Conservation (phyloP, 2,113 vertebrate species). For the Strix uralensis region DNA sequence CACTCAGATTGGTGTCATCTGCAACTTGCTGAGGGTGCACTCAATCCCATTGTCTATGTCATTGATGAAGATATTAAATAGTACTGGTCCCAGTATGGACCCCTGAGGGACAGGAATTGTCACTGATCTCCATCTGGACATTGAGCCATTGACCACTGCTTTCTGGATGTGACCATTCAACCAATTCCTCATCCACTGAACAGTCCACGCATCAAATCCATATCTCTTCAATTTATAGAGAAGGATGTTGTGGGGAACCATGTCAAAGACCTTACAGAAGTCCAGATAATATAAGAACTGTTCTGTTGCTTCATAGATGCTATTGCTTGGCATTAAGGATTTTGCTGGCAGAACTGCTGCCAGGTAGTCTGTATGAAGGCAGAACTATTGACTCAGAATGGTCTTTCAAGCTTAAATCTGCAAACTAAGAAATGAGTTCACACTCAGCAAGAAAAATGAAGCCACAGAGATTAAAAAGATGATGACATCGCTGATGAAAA, state of each 20-base stretch:
- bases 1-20: not conserved
- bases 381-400: not conserved
- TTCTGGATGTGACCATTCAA: not conserved
- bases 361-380: not conserved
- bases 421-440: not conserved
- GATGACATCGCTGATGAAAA: not conserved
- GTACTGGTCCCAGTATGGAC: accelerated
- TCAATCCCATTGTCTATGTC: not conserved
- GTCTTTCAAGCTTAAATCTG: not conserved
- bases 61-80: not conserved
- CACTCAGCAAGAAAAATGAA: not conserved
- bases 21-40: not conserved
- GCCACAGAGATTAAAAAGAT: not conserved
- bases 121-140: not conserved
- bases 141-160: not conserved
- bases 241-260: not conserved
- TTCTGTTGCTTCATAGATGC: not conserved
- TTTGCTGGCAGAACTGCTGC: not conserved
- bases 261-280: not conserved
- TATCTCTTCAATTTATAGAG: not conserved
- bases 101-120: not conserved
- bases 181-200: not conserved
- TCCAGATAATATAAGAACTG: not conserved
- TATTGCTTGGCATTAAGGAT: accelerated
- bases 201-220: not conserved